Evolutionary conservation across 1,140 invertebrate species (phyloP).

Genomic region (Maconellicoccus hirsutus): DNA sequence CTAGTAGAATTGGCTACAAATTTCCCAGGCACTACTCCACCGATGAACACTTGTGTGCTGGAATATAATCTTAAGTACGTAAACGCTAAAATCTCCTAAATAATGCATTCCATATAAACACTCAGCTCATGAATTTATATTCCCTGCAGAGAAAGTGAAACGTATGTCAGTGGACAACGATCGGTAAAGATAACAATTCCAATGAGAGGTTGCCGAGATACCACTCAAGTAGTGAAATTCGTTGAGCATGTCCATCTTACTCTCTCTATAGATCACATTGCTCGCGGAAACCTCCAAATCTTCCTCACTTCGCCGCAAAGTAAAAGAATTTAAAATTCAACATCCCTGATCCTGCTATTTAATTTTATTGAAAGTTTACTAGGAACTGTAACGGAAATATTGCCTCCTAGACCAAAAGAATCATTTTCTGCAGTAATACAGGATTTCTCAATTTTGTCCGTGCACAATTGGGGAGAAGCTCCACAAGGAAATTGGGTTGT

Average conservation of each 20-base stretch:
- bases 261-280: background rate
- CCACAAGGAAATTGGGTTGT: slow-evolving; percentile 62
- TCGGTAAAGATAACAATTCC: too few species aligned
- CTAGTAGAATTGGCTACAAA: slow-evolving; percentile 58
- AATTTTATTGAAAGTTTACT: too few species aligned
- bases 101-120: too few species aligned
- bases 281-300: background rate
- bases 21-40: slow-evolving; percentile 34
- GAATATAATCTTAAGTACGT: background rate
- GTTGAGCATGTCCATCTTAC: background rate
- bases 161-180: too few species aligned
- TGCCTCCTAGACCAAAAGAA: too few species aligned
- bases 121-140: too few species aligned
- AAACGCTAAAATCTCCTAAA: too few species aligned
- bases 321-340: background rate
- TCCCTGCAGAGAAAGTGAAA: too few species aligned
- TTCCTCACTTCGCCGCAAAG: background rate
- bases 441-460: background rate
- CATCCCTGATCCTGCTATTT: too few species aligned
- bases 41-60: background rate
- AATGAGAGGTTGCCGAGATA: background rate
- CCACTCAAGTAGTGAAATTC: background rate
- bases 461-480: slow-evolving; percentile 66
- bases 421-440: background rate
- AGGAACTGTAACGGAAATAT: too few species aligned